Conservation (phyloP, 2,888 invertebrate genomes). For the Ceraclea dissimilis region DNA sequence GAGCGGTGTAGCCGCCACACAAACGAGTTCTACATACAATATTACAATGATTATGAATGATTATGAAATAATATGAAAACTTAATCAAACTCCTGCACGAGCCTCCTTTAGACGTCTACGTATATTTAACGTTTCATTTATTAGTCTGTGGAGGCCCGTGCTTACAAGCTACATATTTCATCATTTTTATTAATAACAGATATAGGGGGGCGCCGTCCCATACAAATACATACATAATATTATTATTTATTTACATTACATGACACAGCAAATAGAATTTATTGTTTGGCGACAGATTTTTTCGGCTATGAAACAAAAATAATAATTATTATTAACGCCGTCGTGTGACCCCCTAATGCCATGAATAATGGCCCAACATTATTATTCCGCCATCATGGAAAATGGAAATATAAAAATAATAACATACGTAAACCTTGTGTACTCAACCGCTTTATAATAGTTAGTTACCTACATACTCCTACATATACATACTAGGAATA, state of each 20-base stretch:
- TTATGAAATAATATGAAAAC: no score
- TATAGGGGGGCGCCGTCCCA: no score
- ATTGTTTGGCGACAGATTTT: constrained; percentile 27
- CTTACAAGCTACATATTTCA: no score
- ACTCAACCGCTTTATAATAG: neutral
- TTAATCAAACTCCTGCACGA: no score
- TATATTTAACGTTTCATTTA: no score
- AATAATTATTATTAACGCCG: constrained; percentile 23
- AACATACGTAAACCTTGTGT: neutral
- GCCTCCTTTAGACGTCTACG: no score
- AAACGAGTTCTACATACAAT: no score
- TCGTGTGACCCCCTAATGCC: constrained; percentile 20
- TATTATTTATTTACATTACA: constrained; percentile 25
- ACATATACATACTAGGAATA: no score
- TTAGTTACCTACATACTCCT: neutral
- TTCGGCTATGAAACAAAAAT: constrained; percentile 27
- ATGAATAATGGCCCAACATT: constrained; percentile 24
- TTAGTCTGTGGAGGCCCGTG: no score
- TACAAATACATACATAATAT: neutral
- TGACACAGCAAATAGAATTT: constrained; percentile 26
- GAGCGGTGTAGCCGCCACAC: no score
- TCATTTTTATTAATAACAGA: no score
- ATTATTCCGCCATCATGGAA: constrained; percentile 15
- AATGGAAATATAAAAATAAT: constrained; percentile 4
- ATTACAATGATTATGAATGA: no score